These are phyloP conservation scores for Gila robusta DNA, from an alignment of 2,797 vertebrate genomes.

Conservation along the genomic window DNA sequence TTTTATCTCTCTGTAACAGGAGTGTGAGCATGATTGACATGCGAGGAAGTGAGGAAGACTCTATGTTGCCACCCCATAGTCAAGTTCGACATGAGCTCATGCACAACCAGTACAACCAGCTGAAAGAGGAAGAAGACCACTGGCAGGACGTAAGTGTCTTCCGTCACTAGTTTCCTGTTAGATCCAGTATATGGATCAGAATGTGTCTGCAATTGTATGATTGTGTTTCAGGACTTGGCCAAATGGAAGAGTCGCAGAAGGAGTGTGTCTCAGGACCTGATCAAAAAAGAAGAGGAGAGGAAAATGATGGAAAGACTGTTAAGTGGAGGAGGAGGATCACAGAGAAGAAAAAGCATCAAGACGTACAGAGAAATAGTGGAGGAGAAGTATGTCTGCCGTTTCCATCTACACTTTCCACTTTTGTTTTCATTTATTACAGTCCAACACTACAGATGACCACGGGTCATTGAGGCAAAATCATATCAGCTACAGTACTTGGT, in stretches of 20 bases:
- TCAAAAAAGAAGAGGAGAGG: slow-evolving; percentile 97
- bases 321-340: slow-evolving; percentile 77
- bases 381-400: slow-evolving; percentile 86
- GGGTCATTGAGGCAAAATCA: not conserved
- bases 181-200: not conserved
- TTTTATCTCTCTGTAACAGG: slow-evolving; percentile 71
- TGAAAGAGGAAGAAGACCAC: slow-evolving; percentile 93
- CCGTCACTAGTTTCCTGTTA: not conserved
- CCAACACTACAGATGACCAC: not conserved
- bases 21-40: slow-evolving; percentile 96
- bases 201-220: slow-evolving; percentile 2
- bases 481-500: not conserved
- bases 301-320: slow-evolving; percentile 93
- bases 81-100: slow-evolving; percentile 92
- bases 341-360: slow-evolving; percentile 95
- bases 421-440: not conserved
- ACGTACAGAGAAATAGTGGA: slow-evolving; percentile 97
- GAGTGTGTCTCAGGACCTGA: slow-evolving; percentile 95
- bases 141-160: slow-evolving; percentile 92
- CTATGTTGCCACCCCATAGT: slow-evolving; percentile 85
- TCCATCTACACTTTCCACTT: not conserved
- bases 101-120: slow-evolving; percentile 88
- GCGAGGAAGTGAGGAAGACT: slow-evolving; percentile 87
- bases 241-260: slow-evolving; percentile 94
- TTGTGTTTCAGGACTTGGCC: slow-evolving; percentile 87